These are phyloP conservation scores for Pseudochaenichthys georgianus DNA, from an alignment of 2,797 vertebrate species.

Conservation along the genomic window DNA sequence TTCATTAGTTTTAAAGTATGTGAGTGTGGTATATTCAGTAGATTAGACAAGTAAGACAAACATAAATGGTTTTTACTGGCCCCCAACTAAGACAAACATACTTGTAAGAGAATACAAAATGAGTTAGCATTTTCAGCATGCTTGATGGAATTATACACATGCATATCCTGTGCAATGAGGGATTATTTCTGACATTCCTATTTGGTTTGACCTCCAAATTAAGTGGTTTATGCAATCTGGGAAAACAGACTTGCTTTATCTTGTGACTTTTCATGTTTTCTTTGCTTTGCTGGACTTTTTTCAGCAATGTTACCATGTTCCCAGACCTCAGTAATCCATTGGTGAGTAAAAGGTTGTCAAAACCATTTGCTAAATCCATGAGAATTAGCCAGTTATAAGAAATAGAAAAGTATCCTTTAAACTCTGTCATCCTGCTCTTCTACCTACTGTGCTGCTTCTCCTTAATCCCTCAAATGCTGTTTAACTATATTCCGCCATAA, in stretches of 20 bases:
- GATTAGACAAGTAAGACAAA: background rate
- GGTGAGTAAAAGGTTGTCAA: background rate
- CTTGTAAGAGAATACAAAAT: background rate
- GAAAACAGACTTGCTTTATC: background rate
- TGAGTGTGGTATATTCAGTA: background rate
- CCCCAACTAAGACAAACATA: background rate
- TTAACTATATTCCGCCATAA: slow-evolving; percentile 8
- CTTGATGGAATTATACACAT: background rate
- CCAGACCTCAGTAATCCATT: background rate
- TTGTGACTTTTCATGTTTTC: background rate
- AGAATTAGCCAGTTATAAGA: background rate
- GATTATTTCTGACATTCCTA: background rate
- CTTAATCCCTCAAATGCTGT: background rate
- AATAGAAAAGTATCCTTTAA: slow-evolving; percentile 2
- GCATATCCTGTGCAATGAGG: background rate
- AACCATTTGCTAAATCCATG: background rate
- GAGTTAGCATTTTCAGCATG: background rate
- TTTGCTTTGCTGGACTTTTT: background rate
- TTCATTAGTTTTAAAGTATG: background rate
- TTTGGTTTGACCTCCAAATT: slow-evolving; percentile 4
- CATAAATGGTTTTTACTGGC: background rate
- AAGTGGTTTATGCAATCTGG: background rate
- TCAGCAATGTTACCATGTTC: background rate
- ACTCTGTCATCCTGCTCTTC: background rate
- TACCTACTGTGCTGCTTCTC: background rate